phyloP scores from a whole-genome alignment of 2,888 invertebrate genomes.

The Pollenia griseotomentosa region DNA sequence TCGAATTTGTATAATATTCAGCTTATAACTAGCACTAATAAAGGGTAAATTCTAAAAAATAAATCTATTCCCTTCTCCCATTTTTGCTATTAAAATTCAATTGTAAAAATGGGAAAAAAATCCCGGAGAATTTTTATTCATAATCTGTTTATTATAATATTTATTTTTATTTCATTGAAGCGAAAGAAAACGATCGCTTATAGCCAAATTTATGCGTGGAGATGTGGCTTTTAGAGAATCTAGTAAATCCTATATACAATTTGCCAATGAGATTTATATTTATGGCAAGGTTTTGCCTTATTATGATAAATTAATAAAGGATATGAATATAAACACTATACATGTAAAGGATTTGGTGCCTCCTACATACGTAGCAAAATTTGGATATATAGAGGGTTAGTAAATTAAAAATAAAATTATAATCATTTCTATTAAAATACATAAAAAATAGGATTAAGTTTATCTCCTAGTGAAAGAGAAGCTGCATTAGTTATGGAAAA shows the following conservation, averaged over 20 bases:
- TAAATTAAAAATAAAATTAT: neutral
- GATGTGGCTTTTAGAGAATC: constrained; percentile 79
- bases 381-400: constrained; percentile 80
- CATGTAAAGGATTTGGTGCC: constrained; percentile 78
- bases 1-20: constrained; percentile 80
- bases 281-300: constrained; percentile 81
- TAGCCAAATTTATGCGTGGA: constrained; percentile 83
- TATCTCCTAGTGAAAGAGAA: constrained; percentile 75
- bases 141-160: neutral
- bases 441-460: constrained; percentile 76
- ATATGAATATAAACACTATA: constrained; percentile 58
- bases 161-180: constrained; percentile 56
- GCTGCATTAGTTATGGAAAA: constrained; percentile 81
- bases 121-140: neutral
- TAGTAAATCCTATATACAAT: constrained; percentile 81
- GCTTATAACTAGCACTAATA: constrained; percentile 74
- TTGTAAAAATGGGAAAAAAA: too few species aligned
- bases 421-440: neutral
- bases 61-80: neutral
- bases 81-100: too few species aligned
- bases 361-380: constrained; percentile 78
- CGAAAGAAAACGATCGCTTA: constrained; percentile 74
- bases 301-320: constrained; percentile 78
- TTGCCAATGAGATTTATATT: constrained; percentile 81
- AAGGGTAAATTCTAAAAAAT: constrained; percentile 69